These are phyloP conservation scores for Venustaconcha ellipsiformis DNA, from an alignment of 1,140 invertebrate species.

Conservation along the genomic window DNA sequence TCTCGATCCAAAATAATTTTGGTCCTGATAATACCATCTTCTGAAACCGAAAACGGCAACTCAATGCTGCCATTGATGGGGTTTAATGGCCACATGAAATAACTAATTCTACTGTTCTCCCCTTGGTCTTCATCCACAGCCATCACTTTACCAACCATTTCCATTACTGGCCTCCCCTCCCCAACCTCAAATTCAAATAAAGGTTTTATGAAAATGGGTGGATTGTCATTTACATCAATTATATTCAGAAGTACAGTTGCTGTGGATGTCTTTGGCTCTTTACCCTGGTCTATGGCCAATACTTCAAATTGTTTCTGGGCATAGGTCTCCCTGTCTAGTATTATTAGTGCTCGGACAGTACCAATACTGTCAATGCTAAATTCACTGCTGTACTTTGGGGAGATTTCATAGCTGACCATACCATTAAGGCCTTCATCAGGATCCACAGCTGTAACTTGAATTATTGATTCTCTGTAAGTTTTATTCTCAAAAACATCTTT, in stretches of 20 bases:
- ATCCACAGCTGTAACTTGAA: slow-evolving; percentile 32
- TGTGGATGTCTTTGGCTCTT: slow-evolving; percentile 11
- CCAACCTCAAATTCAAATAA: slow-evolving; percentile 34
- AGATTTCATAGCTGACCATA: slow-evolving; percentile 40
- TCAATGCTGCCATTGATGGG: slow-evolving; percentile 4
- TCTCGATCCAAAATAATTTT: slow-evolving; percentile 29
- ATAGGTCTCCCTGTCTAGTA: slow-evolving; percentile 21
- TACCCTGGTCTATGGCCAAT: slow-evolving; percentile 22
- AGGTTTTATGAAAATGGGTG: slow-evolving; percentile 12
- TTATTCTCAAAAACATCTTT: slow-evolving; percentile 47
- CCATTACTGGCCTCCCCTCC: slow-evolving; percentile 30
- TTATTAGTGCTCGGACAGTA: slow-evolving; percentile 15
- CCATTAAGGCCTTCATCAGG: slow-evolving; percentile 28
- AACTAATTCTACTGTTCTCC: slow-evolving; percentile 18
- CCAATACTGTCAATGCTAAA: slow-evolving; percentile 21
- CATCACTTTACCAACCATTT: slow-evolving; percentile 19
- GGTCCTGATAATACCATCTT: slow-evolving; percentile 30
- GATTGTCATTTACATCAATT: slow-evolving; percentile 32
- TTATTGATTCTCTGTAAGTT: slow-evolving; percentile 31
- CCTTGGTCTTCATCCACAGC: slow-evolving; percentile 26
- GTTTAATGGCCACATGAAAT: slow-evolving; percentile 19
- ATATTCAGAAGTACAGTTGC: slow-evolving; percentile 27
- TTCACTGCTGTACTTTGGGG: slow-evolving; percentile 18
- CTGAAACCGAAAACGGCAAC: slow-evolving; percentile 27
- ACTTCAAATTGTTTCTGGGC: slow-evolving; percentile 26